Base-by-base conservation (phyloP, 2,888 invertebrate genomes). In the Strigamia transsilvanica region DNA sequence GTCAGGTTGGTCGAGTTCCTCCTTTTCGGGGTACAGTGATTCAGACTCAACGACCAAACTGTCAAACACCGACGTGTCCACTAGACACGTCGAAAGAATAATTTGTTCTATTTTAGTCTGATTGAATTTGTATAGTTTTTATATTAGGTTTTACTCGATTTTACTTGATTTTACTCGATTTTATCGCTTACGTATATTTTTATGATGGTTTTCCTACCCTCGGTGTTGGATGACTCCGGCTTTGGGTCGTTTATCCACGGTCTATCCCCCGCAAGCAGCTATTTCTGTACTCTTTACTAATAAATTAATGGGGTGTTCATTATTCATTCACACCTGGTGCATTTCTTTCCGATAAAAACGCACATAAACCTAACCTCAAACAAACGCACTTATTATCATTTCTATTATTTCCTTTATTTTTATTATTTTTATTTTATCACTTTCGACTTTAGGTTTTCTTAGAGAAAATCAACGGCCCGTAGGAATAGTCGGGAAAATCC, bases 1-100 rank as follows among this genome's bases (percentile, higher is more conserved):
- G n/a, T 92, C 93, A 84, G 93, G 93, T 93, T 87, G 85, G 85
- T 85, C 51, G 12, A 56, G 13, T 32, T 23, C 56, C 4, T 80
- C 80, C 32, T 9, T 78, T 78, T 78, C 61, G 61, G 10, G 3
- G 61, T 61, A n/a, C 61, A 61, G 61, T 18, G 61, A 61, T 61
- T 61, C 61, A 15, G 61, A 61, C 21, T 61, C 61, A 3, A 61
- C 61, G 21, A 18, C 61, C n/a, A 61, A 61, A 61, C n/a, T 61
- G 61, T 21, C 61, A 51, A 51, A n/a, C 10, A n/a, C 13, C 10
- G 51, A n/a, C 10, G 51, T 51, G 4, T n/a, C n/a, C n/a, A n/a
- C 5, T 10, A 10, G 51, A 51, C 51, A 51, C 4, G 51, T 51
- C 15, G 10, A 51, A 9, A 51, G 51, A 51, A n/a, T 51, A 2